Evolutionary conservation across 2,888 invertebrate genomes (phyloP), one percentile per base, ranked within the genome.

Genomic region (Marronus borbonicus): DNA sequence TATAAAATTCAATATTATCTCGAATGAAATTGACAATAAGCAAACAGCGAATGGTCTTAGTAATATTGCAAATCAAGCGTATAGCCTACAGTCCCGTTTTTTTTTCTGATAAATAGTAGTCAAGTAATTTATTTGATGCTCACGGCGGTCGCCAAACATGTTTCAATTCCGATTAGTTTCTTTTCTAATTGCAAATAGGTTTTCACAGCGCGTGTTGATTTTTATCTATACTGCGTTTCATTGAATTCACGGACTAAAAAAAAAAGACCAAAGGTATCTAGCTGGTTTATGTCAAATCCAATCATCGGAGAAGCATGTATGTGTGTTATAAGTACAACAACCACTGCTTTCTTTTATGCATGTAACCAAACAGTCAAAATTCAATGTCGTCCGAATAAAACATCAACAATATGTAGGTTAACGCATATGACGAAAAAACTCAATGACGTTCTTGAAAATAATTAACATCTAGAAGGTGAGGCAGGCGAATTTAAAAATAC

Each of bases 371-470:
- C 55, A 70, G 55, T 36, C 60, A 60, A 60, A 74, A 44, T 74
- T 74, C 72, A 74, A 74, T 74, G 60, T 44, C 60, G 44, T 44
- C 12, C 20, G 49, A 74, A 60, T 44, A 49, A 74, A 74, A 74
- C 44, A 49, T 44, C 14, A 36, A 12, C 60, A n/a, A n/a, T 74
- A 74, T 74, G 72, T 74, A 44, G 72, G 49, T 74, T 74, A 74
- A 74, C 55, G 49, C 24, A 24, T 60, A 62, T 74, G 60, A 74
- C 60, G 60, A 74, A 74, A 74, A 74, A 39, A 74, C 17, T 74
- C 60, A 74, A 74, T 74, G 60, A 60, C 72, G 72, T 60, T 74
- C 72, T 74, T 74, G 72, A 74, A 74, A 74, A 74, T 74, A 74
- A 74, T 74, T 74, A 74, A 60, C 60, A 60, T 74, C 44, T 24